These are phyloP conservation scores for Sphecodes monilicornis DNA, from an alignment of 2,888 invertebrate genomes.

Conservation along the genomic window DNA sequence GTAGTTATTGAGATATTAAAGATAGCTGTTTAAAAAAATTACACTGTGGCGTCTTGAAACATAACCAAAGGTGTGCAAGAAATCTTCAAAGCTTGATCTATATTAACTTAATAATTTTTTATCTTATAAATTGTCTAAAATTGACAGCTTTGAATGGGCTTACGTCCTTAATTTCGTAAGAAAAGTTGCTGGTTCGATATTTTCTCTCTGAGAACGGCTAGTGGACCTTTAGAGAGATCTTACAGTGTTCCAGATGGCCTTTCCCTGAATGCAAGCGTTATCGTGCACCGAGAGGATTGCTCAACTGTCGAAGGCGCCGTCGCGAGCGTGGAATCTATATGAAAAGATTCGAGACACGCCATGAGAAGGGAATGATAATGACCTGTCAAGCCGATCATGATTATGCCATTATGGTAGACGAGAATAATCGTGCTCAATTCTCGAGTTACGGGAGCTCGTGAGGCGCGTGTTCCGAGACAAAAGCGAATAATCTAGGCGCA, in stretches of 20 bases:
- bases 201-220: not conserved
- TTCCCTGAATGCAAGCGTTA: constrained; percentile 7
- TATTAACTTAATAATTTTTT: no score
- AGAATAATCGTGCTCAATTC: constrained; percentile 24
- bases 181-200: not conserved
- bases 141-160: not conserved
- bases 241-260: constrained; percentile 4
- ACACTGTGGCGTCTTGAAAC: no score
- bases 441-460: constrained; percentile 9
- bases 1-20: no score
- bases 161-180: not conserved
- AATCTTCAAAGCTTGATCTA: no score
- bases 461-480: constrained; percentile 4
- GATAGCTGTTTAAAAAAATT: no score
- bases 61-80: no score
- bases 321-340: not conserved
- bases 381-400: constrained; percentile 31
- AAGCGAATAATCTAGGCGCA: constrained; percentile 5
- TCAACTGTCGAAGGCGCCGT: not conserved
- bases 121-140: not conserved
- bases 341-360: constrained; percentile 22
- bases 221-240: not conserved
- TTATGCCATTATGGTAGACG: constrained; percentile 15
- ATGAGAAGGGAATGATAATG: constrained; percentile 31
- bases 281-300: constrained; percentile 19